Conservation (phyloP, 2,797 vertebrate genomes). For the Ciconia nigra region DNA sequence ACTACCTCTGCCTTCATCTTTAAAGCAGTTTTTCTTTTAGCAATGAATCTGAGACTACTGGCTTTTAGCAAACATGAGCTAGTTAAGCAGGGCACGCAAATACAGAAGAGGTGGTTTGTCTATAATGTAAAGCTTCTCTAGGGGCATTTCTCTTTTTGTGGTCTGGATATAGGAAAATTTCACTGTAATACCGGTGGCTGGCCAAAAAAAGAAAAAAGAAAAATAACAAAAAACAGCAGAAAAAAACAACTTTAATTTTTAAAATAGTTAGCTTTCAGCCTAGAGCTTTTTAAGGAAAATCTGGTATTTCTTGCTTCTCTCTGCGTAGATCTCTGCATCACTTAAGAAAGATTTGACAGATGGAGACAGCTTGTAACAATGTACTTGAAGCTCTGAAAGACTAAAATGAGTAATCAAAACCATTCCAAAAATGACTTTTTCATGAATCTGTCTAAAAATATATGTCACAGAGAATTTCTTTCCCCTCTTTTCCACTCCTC, state of each 20-base stretch:
- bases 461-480: constrained; percentile 14
- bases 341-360: constrained; percentile 41
- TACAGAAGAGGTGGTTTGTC: not conserved
- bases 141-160: not conserved
- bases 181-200: not conserved
- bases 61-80: not conserved
- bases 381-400: constrained; percentile 7
- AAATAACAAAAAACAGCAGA: not conserved
- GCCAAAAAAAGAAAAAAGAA: not conserved
- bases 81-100: not conserved
- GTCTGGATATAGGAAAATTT: not conserved
- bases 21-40: not conserved
- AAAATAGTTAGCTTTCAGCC: not conserved
- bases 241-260: not conserved
- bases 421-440: constrained; percentile 32
- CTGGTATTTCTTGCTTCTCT: not conserved
- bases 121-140: not conserved
- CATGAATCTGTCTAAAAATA: constrained; percentile 36
- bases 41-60: not conserved
- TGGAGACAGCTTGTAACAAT: constrained; percentile 40
- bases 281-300: not conserved
- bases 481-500: not conserved
- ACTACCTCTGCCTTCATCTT: not conserved
- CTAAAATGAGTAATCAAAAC: constrained; percentile 37
- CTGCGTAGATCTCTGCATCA: not conserved